Conservation (phyloP, 1,140 invertebrate genomes). For the Tribolium madens region DNA sequence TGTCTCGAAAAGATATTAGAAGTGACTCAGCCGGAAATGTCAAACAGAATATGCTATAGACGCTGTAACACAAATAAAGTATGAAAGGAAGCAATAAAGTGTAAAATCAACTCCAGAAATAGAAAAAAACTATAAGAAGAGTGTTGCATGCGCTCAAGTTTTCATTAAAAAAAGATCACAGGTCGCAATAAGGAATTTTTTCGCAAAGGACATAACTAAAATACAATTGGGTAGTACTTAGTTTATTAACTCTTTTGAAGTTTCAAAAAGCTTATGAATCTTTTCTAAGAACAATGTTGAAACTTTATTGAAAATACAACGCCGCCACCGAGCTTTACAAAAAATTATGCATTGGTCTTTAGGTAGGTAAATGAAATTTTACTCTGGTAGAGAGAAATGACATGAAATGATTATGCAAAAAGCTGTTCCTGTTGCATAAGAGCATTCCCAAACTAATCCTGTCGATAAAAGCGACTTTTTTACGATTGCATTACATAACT, state of each 20-base stretch:
- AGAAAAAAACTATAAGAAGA: background rate
- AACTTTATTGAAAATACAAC: background rate
- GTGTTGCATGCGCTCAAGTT: background rate
- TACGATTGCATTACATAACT: slow-evolving; percentile 54
- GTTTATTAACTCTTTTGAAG: too few species aligned
- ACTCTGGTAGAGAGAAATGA: background rate
- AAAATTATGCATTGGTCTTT: background rate
- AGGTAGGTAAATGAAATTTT: slow-evolving; percentile 3
- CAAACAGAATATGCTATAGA: background rate
- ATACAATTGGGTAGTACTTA: too few species aligned
- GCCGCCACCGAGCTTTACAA: background rate
- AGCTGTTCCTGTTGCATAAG: background rate
- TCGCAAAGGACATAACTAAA: background rate
- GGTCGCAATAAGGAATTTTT: background rate
- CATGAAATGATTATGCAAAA: slow-evolving; percentile 21
- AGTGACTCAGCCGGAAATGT: background rate
- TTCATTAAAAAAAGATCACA: background rate
- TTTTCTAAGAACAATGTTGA: background rate
- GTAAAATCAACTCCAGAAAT: background rate
- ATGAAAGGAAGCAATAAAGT: background rate
- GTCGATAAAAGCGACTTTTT: slow-evolving; percentile 51
- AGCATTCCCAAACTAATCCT: slow-evolving; percentile 44
- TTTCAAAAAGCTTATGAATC: too few species aligned
- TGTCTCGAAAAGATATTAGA: background rate
- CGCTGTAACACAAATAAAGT: background rate